These are phyloP conservation scores for Calidris pygmaea DNA, from an alignment of 2,113 vertebrate species.

Conservation along the genomic window DNA sequence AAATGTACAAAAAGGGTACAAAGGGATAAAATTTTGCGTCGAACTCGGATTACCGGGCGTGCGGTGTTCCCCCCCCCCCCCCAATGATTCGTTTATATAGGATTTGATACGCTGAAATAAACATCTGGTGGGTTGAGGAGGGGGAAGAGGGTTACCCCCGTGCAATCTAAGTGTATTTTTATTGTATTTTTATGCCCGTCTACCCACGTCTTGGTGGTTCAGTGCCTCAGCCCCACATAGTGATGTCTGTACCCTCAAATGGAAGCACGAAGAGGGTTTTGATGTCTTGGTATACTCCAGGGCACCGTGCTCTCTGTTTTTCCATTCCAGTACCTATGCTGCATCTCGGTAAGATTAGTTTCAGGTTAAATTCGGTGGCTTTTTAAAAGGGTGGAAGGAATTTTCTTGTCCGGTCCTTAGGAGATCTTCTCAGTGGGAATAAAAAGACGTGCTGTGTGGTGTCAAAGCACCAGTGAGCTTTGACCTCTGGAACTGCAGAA, in stretches of 20 bases:
- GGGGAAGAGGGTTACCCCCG: rapidly evolving
- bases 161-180: rapidly evolving
- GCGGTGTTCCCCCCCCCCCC: not conserved
- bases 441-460: not conserved
- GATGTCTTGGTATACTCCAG: not conserved
- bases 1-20: not conserved
- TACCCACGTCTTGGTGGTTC: rapidly evolving
- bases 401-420: not conserved
- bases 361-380: not conserved
- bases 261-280: not conserved
- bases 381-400: not conserved
- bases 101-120: not conserved
- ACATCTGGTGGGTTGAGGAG: not conserved
- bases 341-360: not conserved
- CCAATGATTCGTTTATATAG: rapidly evolving
- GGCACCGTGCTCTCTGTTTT: not conserved
- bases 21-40: not conserved
- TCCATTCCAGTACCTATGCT: rapidly evolving
- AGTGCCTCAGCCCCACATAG: rapidly evolving
- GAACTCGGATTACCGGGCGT: rapidly evolving
- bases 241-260: not conserved
- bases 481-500: not conserved
- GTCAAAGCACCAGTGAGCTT: not conserved
- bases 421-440: not conserved
- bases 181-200: not conserved